Evolutionary conservation across 2,888 invertebrate genomes (phyloP), one percentile per base, ranked within the genome.

Genomic region (Chirona hameri): DNA sequence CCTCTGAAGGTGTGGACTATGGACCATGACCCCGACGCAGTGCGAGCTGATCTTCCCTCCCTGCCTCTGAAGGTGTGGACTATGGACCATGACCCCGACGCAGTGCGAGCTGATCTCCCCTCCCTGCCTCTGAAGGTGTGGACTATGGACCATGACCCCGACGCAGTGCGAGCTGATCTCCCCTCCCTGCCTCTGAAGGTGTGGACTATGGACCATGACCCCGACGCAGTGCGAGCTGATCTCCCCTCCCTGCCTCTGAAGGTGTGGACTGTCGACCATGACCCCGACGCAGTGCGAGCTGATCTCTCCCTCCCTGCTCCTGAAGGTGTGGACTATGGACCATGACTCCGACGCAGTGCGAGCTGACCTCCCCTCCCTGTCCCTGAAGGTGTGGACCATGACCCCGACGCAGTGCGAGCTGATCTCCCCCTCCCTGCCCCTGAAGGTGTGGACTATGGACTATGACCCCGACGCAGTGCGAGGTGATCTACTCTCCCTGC

Each of bases 201-300:
- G 83, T 96, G 94, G 88, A 93, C 93, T 48, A 94, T 94, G 84
- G 88, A 93, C 93, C 48, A 94, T 94, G 84, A 94, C 96, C n/a
- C n/a, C n/a, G n/a, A n/a, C n/a, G n/a, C n/a, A n/a, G n/a, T n/a
- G n/a, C n/a, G 0, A 94, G 95, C 31, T 88, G 96, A 39, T 92
- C 96, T 57, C 96, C 97, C 87, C 91, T 92, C 1, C 31, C 72
- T 29, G n/a, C 65, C 18, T 83, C 83, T 48, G 85, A 39, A 88
- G 87, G 93, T 95, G 83, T 96, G 94, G n/a, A n/a, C n/a, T n/a
- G n/a, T n/a, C n/a, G 88, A 93, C 93, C 48, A 94, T 94, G 84
- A 94, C 96, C 0, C 94, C 95, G 0, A 94, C 93, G 0, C 91
- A 91, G 81, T 95, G 94, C 84, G 92, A 92, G 31, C 90, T 97